phyloP scores from a whole-genome alignment of 2,888 invertebrate species.

The Phyllotreta cruciferae region DNA sequence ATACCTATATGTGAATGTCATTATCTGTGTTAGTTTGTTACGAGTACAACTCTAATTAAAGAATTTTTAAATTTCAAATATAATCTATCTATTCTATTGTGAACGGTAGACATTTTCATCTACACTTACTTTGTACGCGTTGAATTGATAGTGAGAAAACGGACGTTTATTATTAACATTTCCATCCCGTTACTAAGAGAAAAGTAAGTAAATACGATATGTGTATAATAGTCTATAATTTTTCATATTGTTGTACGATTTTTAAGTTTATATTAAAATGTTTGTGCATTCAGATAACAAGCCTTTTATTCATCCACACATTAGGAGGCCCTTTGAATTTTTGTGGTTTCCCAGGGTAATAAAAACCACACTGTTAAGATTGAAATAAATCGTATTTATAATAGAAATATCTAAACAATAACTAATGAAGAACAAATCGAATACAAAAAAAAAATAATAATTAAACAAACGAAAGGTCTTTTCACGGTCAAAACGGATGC shows the following conservation, averaged over 20 bases:
- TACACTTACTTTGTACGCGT: slow-evolving; percentile 49
- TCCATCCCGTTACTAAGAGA: slow-evolving; percentile 71
- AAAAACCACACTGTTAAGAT: too few relatives aligned
- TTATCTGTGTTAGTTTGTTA: slow-evolving; percentile 62
- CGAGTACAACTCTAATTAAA: slow-evolving; percentile 50
- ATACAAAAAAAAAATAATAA: not conserved
- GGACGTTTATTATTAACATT: slow-evolving; percentile 65
- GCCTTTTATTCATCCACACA: too few relatives aligned
- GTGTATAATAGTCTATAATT: slow-evolving; percentile 80
- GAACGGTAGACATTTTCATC: slow-evolving; percentile 50
- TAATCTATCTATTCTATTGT: slow-evolving; percentile 54
- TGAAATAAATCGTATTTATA: not conserved
- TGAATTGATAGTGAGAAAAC: slow-evolving; percentile 67
- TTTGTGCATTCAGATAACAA: slow-evolving; percentile 75
- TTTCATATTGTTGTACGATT: slow-evolving; percentile 87
- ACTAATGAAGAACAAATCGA: slow-evolving; percentile 1
- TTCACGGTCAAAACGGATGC: slow-evolving; percentile 55
- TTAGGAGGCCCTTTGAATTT: too few relatives aligned
- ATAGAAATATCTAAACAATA: slow-evolving; percentile 9
- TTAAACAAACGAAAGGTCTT: not conserved
- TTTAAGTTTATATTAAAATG: slow-evolving; percentile 88
- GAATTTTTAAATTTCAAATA: slow-evolving; percentile 34
- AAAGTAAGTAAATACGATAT: slow-evolving; percentile 57
- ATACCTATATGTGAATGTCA: slow-evolving; percentile 56
- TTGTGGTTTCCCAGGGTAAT: too few relatives aligned